Evolutionary conservation across 2,113 vertebrate genomes (phyloP).

Genomic region (Rhea americana): DNA sequence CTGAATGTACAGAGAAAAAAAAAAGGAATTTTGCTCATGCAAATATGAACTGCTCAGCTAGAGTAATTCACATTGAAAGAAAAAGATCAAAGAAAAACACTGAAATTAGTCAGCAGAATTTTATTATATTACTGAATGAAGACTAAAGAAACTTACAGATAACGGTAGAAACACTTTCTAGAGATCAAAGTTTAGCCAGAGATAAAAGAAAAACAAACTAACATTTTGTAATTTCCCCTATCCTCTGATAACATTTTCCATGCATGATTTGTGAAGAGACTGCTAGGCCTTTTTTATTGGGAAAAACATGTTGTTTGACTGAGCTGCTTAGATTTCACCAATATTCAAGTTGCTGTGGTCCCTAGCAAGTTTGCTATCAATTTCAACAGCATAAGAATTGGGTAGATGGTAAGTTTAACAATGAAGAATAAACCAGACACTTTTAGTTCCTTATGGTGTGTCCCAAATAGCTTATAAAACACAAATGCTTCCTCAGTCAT

Average conservation of each 20-base stretch:
- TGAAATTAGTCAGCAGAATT: slow-evolving; percentile 60
- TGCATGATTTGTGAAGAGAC: slow-evolving; percentile 17
- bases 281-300: background rate
- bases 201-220: slow-evolving; percentile 64
- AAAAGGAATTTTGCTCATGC: slow-evolving; percentile 14
- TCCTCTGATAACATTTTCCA: background rate
- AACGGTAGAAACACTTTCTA: slow-evolving; percentile 32
- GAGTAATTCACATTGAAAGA: slow-evolving; percentile 19
- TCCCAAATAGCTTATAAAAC: slow-evolving; percentile 65
- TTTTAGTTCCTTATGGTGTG: slow-evolving; percentile 58
- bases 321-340: slow-evolving; percentile 4
- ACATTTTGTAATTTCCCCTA: slow-evolving; percentile 46
- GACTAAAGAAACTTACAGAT: slow-evolving; percentile 42
- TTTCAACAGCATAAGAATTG: background rate
- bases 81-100: slow-evolving; percentile 57
- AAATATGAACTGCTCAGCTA: slow-evolving; percentile 25
- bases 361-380: slow-evolving; percentile 9
- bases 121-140: slow-evolving; percentile 40
- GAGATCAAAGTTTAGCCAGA: slow-evolving; percentile 66
- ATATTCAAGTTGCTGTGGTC: background rate
- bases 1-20: slow-evolving; percentile 7
- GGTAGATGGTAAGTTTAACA: slow-evolving; percentile 50
- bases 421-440: slow-evolving; percentile 44
- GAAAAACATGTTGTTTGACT: background rate
- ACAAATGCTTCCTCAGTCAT: slow-evolving; percentile 61